Evolutionary conservation across 2,888 invertebrate species (phyloP).

Genomic region (Pteria penguin): DNA sequence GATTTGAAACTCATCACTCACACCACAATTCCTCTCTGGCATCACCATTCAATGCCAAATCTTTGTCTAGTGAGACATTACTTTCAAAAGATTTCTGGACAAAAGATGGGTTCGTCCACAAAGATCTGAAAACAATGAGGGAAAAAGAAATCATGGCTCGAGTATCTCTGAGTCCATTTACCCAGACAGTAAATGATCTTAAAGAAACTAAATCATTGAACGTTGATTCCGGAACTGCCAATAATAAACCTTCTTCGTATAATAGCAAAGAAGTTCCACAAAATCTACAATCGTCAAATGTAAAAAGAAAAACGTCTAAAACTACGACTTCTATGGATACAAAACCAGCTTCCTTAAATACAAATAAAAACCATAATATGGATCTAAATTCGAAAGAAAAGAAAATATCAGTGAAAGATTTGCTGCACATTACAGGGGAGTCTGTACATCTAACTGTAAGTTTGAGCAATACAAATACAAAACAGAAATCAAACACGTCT

Average conservation of each 20-base stretch:
- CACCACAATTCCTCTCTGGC: background rate
- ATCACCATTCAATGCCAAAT: background rate
- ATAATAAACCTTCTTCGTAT: background rate
- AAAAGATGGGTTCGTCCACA: too few species aligned
- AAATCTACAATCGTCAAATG: background rate
- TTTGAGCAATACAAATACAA: background rate
- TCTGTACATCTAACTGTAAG: too few species aligned
- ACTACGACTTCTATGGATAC: too few species aligned
- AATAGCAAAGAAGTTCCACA: too few species aligned
- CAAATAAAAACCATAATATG: too few species aligned
- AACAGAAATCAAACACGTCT: background rate
- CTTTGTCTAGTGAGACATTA: background rate
- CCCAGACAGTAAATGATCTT: constrained; percentile 22
- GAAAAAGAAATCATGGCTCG: constrained; percentile 5
- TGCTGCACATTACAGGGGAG: background rate
- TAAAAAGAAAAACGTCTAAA: background rate
- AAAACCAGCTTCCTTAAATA: too few species aligned
- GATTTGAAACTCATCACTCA: background rate
- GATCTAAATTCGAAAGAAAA: background rate
- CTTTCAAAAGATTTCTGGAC: background rate
- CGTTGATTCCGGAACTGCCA: background rate
- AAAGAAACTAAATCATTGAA: background rate
- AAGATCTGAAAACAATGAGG: too few species aligned
- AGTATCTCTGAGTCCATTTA: constrained; percentile 33
- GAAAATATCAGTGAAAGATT: background rate